Evolutionary conservation across 2,797 vertebrate species (phyloP).

Genomic region (Anabas testudineus): DNA sequence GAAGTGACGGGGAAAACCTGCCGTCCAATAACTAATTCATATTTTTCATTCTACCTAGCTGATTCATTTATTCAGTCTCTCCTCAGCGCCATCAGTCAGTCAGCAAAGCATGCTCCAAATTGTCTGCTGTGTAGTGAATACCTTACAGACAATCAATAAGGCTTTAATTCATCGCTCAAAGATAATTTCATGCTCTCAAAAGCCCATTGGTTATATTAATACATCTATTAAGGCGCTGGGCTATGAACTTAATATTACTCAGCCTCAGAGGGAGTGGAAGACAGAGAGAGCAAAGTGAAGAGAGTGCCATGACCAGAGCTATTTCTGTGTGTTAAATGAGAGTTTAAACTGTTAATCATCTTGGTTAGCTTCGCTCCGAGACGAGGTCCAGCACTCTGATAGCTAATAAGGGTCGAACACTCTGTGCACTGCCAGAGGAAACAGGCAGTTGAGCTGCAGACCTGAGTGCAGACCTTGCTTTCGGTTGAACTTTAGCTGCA

Average conservation of each 20-base stretch:
- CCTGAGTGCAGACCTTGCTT: constrained; percentile 15
- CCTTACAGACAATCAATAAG: constrained; percentile 78
- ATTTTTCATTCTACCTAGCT: constrained; percentile 21
- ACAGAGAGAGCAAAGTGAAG: constrained; percentile 51
- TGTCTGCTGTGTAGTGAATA: constrained; percentile 66
- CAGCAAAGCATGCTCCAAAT: constrained; percentile 60
- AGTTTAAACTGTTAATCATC: constrained; percentile 83
- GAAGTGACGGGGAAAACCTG: constrained; percentile 23
- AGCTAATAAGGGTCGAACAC: constrained; percentile 72
- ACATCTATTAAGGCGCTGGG: constrained; percentile 77
- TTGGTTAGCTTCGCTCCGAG: constrained; percentile 68
- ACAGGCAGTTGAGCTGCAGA: constrained; percentile 18
- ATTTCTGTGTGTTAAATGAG: constrained; percentile 75
- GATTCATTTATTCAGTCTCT: constrained; percentile 50
- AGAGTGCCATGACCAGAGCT: constrained; percentile 67
- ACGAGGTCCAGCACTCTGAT: constrained; percentile 70
- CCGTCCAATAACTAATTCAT: background rate
- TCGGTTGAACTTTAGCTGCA: constrained; percentile 7
- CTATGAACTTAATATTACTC: constrained; percentile 76
- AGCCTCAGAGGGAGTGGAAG: constrained; percentile 61
- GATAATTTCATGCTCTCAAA: constrained; percentile 82
- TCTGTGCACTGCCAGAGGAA: constrained; percentile 47
- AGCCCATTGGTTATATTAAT: constrained; percentile 82
- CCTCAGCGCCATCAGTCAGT: constrained; percentile 49
- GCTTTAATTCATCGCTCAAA: constrained; percentile 79